A percentile compares a stretch with the other conserved stretches of the same genome.
These are phyloP conservation scores for Tenthredo notha DNA, from an alignment of 2,888 invertebrate species.

Conservation along the genomic window DNA sequence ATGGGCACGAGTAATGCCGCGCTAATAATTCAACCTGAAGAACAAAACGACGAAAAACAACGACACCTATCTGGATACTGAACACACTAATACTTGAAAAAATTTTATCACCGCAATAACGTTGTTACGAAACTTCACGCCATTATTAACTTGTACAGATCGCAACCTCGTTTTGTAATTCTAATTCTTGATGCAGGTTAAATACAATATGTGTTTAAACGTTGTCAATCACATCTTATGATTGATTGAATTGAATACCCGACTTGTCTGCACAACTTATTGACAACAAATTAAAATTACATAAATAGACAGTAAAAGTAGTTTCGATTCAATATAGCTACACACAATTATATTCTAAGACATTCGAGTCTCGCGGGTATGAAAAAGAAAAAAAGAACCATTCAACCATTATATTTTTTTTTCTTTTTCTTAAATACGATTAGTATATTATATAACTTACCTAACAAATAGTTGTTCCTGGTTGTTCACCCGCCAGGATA, in stretches of 20 bases:
- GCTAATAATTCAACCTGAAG: neutral
- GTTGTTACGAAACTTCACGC: neutral
- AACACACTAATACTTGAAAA: neutral
- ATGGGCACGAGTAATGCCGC: slow-evolving; percentile 44
- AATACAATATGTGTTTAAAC: neutral
- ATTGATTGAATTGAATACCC: neutral
- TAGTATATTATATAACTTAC: slow-evolving; percentile 80
- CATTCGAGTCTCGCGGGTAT: neutral
- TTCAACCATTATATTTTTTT: neutral
- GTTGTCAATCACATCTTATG: neutral
- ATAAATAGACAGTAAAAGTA: neutral
- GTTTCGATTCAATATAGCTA: neutral
- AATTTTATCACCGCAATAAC: neutral
- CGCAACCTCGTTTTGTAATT: neutral
- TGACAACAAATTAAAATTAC: neutral
- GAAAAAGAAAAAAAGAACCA: neutral
- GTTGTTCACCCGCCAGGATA: slow-evolving; percentile 97
- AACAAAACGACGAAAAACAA: slow-evolving; percentile 14
- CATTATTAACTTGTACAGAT: neutral
- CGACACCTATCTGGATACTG: neutral
- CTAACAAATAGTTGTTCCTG: slow-evolving; percentile 98
- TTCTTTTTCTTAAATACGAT: neutral
- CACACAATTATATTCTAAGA: neutral
- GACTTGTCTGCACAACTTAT: neutral
- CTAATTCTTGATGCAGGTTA: neutral